Conservation (phyloP, 2,888 invertebrate genomes). For the Acleris cristana region DNA sequence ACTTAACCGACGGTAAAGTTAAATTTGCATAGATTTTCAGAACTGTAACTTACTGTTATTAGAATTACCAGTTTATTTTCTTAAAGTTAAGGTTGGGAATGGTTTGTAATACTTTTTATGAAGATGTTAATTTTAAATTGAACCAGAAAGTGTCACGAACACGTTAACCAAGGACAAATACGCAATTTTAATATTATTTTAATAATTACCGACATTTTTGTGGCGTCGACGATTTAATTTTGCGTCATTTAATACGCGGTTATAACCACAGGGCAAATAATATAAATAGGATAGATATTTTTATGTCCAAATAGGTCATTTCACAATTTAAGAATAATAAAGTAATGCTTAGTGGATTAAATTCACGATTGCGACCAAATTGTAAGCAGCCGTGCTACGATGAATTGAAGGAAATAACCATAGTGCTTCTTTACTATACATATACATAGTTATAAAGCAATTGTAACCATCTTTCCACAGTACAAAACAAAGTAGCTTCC, state of each 20-base stretch:
- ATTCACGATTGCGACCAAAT: too few species aligned
- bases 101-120: slow-evolving; percentile 1
- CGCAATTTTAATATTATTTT: slow-evolving; percentile 39
- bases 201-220: slow-evolving; percentile 38
- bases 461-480: too few species aligned
- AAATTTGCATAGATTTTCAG: slow-evolving; percentile 18
- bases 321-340: neutral
- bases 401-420: too few species aligned
- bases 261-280: slow-evolving; percentile 25
- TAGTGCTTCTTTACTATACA: too few species aligned
- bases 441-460: too few species aligned
- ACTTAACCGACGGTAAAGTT: neutral
- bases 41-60: slow-evolving; percentile 1
- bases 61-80: neutral
- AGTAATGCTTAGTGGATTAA: too few species aligned
- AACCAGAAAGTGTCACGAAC: slow-evolving; percentile 37
- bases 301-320: neutral
- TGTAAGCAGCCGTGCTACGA: too few species aligned
- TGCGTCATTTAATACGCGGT: slow-evolving; percentile 34
- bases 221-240: slow-evolving; percentile 25
- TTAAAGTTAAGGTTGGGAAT: neutral
- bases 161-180: slow-evolving; percentile 36
- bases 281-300: neutral
- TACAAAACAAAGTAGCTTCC: too few species aligned
- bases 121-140: slow-evolving; percentile 31